Percentiles rank a stretch among this genome's conserved stretches.
Conservation (phyloP, 1,140 invertebrate species). For the Nymphalis io region DNA sequence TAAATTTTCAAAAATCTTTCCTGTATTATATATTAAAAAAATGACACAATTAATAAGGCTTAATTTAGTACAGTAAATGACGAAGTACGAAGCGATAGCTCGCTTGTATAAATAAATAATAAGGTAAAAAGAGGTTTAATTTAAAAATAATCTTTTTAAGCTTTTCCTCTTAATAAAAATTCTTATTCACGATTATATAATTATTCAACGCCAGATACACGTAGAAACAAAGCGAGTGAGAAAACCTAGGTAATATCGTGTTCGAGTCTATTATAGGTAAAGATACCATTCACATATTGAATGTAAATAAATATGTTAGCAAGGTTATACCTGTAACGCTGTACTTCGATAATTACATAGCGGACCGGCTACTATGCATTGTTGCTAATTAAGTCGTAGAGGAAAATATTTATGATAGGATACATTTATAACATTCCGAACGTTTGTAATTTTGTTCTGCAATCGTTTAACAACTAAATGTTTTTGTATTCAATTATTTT, state of each 20-base stretch:
- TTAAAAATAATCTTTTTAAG: too few relatives aligned
- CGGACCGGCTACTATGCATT: conserved; percentile 39
- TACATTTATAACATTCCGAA: conserved; percentile 44
- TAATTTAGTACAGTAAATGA: too few relatives aligned
- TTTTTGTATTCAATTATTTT: too few relatives aligned
- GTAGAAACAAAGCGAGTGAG: neutral
- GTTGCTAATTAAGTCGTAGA: conserved; percentile 46
- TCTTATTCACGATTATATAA: neutral
- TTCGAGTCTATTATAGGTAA: conserved; percentile 17
- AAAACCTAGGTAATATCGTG: conserved; percentile 2
- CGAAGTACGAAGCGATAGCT: too few relatives aligned
- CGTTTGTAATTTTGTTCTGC: conserved; percentile 18
- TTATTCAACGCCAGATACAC: neutral
- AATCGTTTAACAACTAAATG: neutral
- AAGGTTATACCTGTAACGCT: conserved; percentile 49
- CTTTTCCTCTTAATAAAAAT: too few relatives aligned
- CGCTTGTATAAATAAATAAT: too few relatives aligned
- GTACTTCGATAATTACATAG: conserved; percentile 52
- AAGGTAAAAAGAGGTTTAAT: too few relatives aligned
- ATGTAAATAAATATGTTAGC: conserved; percentile 48
- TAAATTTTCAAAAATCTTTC: too few relatives aligned
- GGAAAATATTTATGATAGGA: conserved; percentile 41
- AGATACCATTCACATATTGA: conserved; percentile 41
- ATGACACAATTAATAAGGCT: too few relatives aligned
- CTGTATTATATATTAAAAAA: too few relatives aligned